Base-by-base conservation (phyloP, 2,888 invertebrate genomes). In the Epinotia bilunana region DNA sequence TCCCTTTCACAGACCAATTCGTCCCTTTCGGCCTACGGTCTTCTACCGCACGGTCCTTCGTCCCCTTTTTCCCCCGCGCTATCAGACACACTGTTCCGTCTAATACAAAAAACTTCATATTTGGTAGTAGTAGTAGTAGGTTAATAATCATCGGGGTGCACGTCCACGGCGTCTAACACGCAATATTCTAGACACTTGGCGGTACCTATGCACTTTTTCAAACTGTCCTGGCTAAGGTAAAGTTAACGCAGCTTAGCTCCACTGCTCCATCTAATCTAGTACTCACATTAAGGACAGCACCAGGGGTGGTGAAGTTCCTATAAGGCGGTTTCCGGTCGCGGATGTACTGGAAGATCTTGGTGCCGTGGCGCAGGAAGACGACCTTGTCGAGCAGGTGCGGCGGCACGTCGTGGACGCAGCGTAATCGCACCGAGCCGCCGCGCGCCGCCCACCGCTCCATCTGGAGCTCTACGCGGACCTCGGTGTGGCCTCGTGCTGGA, bases 311-410 rank as follows among this genome's bases (percentile, higher is more conserved):
- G 84, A 95, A 96, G 88, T 96, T 95, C 84, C 94, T 94, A 86
- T 96, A 97, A 73, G 97, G 97, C 80, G 97, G 97, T 86, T 95
- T 96, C 77, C 97, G 94, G 80, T 96, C 96, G 84, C 96, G 96
- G 87, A 97, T 96, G 89, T 96, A 97, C 91, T 97, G 97, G 90
- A 97, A 97, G 93, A 97, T 96, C 93, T 97, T 97, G 86, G 95
- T 95, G 81, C 95, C 95, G 81, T 95, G 95, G 80, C 96, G 95
- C 72, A 95, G 94, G 95, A 96, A 96, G 88, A 96, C 97, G 82
- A 97, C 97, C 91, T 97, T 97, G 94, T 97, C 96, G 73, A 97
- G 95, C 81, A 96, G 95, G 84, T 96, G 96, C 62, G 95, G 95
- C 65, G 95, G 95, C 76, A 97, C 96, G 90, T 96, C 96, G 93